Evolutionary conservation across 2,888 invertebrate genomes (phyloP), one percentile per base, ranked within the genome.

Genomic region (Apamea sordens): DNA sequence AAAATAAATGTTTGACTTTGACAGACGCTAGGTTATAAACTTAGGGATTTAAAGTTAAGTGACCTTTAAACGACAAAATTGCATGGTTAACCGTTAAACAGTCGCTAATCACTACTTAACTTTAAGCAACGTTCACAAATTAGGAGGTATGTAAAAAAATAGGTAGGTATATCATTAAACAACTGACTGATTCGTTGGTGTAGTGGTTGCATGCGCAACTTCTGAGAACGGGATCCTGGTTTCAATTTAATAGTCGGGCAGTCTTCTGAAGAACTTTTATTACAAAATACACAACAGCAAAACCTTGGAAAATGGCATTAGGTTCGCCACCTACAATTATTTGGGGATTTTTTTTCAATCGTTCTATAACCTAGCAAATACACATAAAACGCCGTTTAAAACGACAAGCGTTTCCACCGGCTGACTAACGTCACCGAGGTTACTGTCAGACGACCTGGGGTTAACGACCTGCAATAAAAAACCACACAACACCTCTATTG

Each of bases 391-490:
- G 63, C 15, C 50, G 36, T 65, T 74, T n/a, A 21, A 71, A 63
- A 28, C 56, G 71, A 77, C 72, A 73, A 59, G 21, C 84, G 44
- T 70, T 65, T 28, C 21, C 28, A 69, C 24, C n/a, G 73, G 10
- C 44, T 53, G n/a, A 36, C 78, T 80, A 65, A 86, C 76, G 65
- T 75, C 84, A 59, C 79, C 77, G 69, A 89, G 90, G 90, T 89
- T 76, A 88, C 69, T 82, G 84, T 79, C 88, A 89, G 81, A 73
- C 81, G 76, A 80, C 72, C 75, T 50, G 69, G 85, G 89, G 87
- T 84, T 82, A 87, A 86, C 79, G 84, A 83, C 79, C 89, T 53
- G 76, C 79, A 79, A 90, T 86, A 89, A 89, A 89, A 90, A 90
- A 84, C 84, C 73, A 78, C 73, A 68, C 83, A 84, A 85, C 74